These are phyloP conservation scores for Drosophila asahinai DNA, from an alignment of 1,140 invertebrate species.

Conservation along the genomic window DNA sequence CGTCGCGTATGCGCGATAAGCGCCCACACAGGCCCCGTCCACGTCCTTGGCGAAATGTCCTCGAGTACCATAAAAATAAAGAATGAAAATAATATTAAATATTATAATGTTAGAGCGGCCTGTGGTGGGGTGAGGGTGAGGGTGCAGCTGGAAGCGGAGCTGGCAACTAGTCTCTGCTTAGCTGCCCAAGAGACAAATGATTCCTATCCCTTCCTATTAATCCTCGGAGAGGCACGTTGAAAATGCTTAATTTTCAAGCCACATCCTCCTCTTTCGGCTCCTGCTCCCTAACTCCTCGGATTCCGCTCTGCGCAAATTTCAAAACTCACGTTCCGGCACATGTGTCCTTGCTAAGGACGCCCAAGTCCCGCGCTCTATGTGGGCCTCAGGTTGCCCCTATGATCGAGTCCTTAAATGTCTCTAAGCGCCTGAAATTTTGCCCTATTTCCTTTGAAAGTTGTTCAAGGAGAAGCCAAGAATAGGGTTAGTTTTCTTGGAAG, in stretches of 20 bases:
- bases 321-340: slow-evolving; percentile 47
- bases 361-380: no score
- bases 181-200: slow-evolving; percentile 30
- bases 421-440: no score
- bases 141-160: not conserved
- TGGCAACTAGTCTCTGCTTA: slow-evolving; percentile 26
- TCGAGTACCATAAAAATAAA: slow-evolving; percentile 81
- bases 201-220: slow-evolving; percentile 5
- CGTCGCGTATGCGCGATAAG: slow-evolving; percentile 78
- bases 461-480: no score
- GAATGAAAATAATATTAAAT: slow-evolving; percentile 80
- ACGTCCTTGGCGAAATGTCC: slow-evolving; percentile 56
- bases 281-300: slow-evolving; percentile 4
- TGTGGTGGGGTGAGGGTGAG: not conserved
- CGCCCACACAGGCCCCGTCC: slow-evolving; percentile 18
- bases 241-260: slow-evolving; percentile 35
- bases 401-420: not conserved
- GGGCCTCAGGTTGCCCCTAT: not conserved
- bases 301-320: slow-evolving; percentile 45
- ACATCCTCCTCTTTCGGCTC: not conserved
- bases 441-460: no score
- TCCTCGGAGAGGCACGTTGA: slow-evolving; percentile 22
- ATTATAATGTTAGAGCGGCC: slow-evolving; percentile 61
- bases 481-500: no score
- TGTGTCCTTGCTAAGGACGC: slow-evolving; percentile 12